These are phyloP conservation scores for Semotilus atromaculatus DNA, from an alignment of 2,797 vertebrate species.

Conservation along the genomic window DNA sequence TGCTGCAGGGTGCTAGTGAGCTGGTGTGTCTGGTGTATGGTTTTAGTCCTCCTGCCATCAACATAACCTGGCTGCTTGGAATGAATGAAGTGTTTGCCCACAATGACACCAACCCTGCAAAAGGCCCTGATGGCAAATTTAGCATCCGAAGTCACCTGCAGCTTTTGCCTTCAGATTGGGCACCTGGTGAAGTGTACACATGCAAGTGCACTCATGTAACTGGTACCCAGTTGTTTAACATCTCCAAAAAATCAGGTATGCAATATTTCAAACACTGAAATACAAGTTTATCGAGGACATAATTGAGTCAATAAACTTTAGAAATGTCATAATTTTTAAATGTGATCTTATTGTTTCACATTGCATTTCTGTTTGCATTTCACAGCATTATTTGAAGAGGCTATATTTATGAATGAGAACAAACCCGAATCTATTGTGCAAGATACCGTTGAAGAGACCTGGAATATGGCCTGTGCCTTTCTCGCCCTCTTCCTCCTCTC, in stretches of 20 bases:
- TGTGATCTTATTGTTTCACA: not conserved
- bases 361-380: not conserved
- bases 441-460: slow-evolving; percentile 64
- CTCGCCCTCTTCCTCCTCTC: slow-evolving; percentile 70
- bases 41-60: slow-evolving; percentile 74
- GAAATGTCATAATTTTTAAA: not conserved
- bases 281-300: not conserved
- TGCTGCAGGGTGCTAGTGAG: slow-evolving; percentile 66
- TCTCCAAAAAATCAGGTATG: slow-evolving; percentile 64
- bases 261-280: not conserved
- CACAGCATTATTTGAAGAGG: slow-evolving; percentile 63
- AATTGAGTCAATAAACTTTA: not conserved
- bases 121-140: slow-evolving; percentile 70
- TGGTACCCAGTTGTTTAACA: slow-evolving; percentile 46
- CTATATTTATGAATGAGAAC: slow-evolving; percentile 65
- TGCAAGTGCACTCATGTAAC: slow-evolving; percentile 68
- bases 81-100: slow-evolving; percentile 24
- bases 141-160: slow-evolving; percentile 67
- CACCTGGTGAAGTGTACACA: slow-evolving; percentile 64
- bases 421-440: slow-evolving; percentile 44
- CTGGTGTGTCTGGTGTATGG: slow-evolving; percentile 73
- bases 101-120: slow-evolving; percentile 59
- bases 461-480: slow-evolving; percentile 70
- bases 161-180: slow-evolving; percentile 55
- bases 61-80: slow-evolving; percentile 71